Conservation (phyloP, 1,140 invertebrate genomes). For the Formica selysi region DNA sequence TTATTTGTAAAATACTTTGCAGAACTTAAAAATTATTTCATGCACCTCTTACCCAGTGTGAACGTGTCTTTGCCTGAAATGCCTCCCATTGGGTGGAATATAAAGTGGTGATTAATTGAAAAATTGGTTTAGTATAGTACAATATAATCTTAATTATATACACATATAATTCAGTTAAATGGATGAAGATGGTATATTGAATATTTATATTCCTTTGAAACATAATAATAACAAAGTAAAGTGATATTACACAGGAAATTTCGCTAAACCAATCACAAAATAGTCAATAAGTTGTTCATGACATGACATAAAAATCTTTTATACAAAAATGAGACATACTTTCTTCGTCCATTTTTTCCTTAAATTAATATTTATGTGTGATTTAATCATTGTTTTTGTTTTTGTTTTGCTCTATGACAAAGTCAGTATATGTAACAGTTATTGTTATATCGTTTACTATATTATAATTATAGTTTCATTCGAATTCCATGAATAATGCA, state of each 20-base stretch:
- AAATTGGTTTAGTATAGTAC: constrained; percentile 38
- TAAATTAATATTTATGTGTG: constrained; percentile 25
- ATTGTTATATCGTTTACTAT: not conserved
- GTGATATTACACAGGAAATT: not conserved
- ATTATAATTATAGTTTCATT: not conserved
- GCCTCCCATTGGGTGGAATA: constrained; percentile 80
- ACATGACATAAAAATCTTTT: not conserved
- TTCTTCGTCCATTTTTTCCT: constrained; percentile 29
- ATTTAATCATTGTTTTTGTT: constrained; percentile 10
- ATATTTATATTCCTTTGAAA: constrained; percentile 13
- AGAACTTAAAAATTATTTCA: constrained; percentile 77
- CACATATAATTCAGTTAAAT: constrained; percentile 31
- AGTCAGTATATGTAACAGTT: constrained; percentile 3
- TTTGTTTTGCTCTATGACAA: constrained; percentile 21
- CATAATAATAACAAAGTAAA: constrained; percentile 3
- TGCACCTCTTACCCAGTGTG: constrained; percentile 73
- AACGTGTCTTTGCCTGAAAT: constrained; percentile 79
- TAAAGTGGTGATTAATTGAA: constrained; percentile 72
- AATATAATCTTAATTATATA: constrained; percentile 24
- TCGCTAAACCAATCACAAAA: not conserved
- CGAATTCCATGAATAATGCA: not conserved
- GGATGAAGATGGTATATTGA: constrained; percentile 21
- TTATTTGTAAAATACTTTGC: constrained; percentile 81
- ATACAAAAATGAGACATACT: not conserved
- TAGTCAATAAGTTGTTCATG: not conserved